Base-by-base conservation (phyloP, 2,113 vertebrate species). In the Propithecus coquereli region DNA sequence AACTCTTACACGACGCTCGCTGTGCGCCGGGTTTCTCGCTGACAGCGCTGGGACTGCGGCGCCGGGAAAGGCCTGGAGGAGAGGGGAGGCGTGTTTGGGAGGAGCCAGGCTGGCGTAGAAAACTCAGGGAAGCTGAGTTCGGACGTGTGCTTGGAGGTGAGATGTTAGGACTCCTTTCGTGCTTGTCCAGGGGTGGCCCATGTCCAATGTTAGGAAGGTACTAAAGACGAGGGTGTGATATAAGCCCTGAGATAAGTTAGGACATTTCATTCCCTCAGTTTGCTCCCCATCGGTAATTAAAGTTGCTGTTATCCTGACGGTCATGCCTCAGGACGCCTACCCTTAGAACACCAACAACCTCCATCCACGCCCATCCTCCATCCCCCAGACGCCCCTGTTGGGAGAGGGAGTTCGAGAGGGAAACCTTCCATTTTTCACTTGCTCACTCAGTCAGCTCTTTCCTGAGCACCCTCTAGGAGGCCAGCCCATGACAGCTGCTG, bases 351-450 rank as follows among this genome's bases (percentile, higher is more conserved):
- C 23, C 10, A 73, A 43, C 63, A 43, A 18, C 25, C n/a, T 70
- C 40, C 18, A 71, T 34, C 45, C n/a, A 17, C 25, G 14, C 52
- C 3, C 5, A 30, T 52, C n/a, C 45, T 47, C 45, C 45, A 47
- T 32, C 5, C 6, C 1, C 30, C 4, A 14, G 6, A 23, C 0
- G 4, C 5, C 32, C n/a, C 30, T 71, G 63, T 22, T 30, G 2
- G 27, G 43, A 85, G 20, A 54, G 13, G n/a, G 17, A 27, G 13
- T 20, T 1, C 1, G 16, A 61, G 5, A 17, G 18, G 54, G n/a
- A 14, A 80, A 27, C 47, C 5, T 34, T 22, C 7, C 11, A 4
- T 20, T 37, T 66, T 47, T 57, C 6, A 47, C 65, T 30, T 43
- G 32, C 27, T 47, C 20, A 43, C 6, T 40, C 57, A 52, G 25